Conservation (phyloP, 2,888 invertebrate species). For the Synanthedon vespiformis region DNA sequence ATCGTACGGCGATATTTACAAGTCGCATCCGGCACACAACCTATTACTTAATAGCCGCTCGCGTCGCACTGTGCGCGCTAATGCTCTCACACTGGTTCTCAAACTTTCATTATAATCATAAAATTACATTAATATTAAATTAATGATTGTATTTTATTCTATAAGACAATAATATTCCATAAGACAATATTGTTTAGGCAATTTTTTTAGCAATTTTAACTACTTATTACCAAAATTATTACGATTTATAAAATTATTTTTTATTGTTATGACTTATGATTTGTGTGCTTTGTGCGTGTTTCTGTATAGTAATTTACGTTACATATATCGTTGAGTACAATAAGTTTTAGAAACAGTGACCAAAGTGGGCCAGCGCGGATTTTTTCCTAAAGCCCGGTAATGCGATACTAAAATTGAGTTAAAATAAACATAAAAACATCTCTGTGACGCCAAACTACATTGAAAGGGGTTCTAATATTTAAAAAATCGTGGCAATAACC, state of each 20-base stretch:
- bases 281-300: too few relatives aligned
- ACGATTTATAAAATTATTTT: too few relatives aligned
- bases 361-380: conserved; percentile 31
- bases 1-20: conserved; percentile 45
- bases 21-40: conserved; percentile 56
- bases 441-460: conserved; percentile 25
- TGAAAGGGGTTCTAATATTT: conserved; percentile 34
- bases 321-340: too few relatives aligned
- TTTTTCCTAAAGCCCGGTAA: conserved; percentile 51
- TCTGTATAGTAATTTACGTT: too few relatives aligned
- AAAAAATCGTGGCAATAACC: neutral
- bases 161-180: too few relatives aligned
- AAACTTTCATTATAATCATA: conserved; percentile 17
- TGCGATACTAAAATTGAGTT: conserved; percentile 57
- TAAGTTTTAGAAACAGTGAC: too few relatives aligned
- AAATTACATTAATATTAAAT: neutral
- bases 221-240: too few relatives aligned
- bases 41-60: conserved; percentile 63
- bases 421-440: conserved; percentile 39
- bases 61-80: conserved; percentile 29
- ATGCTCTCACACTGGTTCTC: conserved; percentile 24
- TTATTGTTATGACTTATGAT: too few relatives aligned
- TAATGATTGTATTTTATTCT: neutral
- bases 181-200: too few relatives aligned
- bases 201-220: too few relatives aligned